Evolutionary conservation across 2,888 invertebrate genomes (phyloP).

Genomic region (Ephialtes manifestator): DNA sequence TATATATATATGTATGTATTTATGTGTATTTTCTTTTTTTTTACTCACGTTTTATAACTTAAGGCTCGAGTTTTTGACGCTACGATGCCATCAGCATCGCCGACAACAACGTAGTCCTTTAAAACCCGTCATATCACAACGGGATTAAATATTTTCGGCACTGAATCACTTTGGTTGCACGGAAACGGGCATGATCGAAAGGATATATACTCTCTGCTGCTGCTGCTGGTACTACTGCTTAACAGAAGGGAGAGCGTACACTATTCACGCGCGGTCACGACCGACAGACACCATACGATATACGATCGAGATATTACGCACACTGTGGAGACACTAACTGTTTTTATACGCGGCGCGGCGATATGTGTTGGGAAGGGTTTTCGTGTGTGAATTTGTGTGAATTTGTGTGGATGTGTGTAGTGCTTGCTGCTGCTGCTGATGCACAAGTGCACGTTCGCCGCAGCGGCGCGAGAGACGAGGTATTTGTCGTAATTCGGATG

Average conservation of each 20-base stretch:
- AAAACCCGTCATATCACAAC: constrained; percentile 63
- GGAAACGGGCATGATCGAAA: constrained; percentile 71
- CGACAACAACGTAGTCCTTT: constrained; percentile 70
- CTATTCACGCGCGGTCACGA: constrained; percentile 20
- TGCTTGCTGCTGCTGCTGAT: neutral
- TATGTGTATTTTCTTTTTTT: constrained; percentile 20
- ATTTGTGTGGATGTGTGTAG: neutral
- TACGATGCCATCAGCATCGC: constrained; percentile 63
- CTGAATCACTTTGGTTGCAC: constrained; percentile 77
- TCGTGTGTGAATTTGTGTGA: neutral
- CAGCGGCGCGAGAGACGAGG: neutral
- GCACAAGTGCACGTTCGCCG: constrained; percentile 46
- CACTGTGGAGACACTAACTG: neutral
- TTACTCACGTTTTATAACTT: constrained; percentile 31
- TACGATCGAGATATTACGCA: neutral
- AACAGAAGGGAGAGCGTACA: neutral
- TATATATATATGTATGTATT: constrained; percentile 1
- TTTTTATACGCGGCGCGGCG: too few relatives aligned
- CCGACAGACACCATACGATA: constrained; percentile 12
- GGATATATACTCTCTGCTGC: neutral
- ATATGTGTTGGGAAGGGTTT: neutral
- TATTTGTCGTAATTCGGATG: constrained; percentile 8
- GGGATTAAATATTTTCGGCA: too few relatives aligned
- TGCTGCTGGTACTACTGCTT: neutral
- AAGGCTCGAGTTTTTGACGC: constrained; percentile 65